These are phyloP conservation scores for Halocynthia roretzi DNA, from an alignment of 23 tunicate species.

Conservation along the genomic window DNA sequence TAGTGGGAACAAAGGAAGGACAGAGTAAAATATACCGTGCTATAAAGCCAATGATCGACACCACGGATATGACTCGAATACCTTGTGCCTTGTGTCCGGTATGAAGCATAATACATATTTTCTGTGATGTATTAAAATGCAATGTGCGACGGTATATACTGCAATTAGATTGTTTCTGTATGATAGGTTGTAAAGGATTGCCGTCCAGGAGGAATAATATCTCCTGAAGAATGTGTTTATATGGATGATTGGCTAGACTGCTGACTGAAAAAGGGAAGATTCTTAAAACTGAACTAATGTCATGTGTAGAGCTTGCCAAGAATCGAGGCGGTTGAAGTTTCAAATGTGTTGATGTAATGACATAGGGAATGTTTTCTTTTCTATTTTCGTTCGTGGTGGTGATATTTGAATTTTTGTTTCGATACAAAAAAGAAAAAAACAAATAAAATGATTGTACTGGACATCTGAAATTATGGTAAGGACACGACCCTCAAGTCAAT, in stretches of 20 bases:
- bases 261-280: conserved; percentile 12
- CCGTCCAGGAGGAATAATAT: conserved; percentile 61
- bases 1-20: conserved; percentile 46
- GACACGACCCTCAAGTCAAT: too few species aligned
- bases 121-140: not conserved
- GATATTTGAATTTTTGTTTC: too few species aligned
- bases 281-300: too few species aligned
- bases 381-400: too few species aligned
- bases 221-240: conserved; percentile 79
- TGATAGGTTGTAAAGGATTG: conserved; percentile 66
- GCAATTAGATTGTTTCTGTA: conserved; percentile 1
- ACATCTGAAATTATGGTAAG: too few species aligned
- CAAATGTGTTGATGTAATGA: too few species aligned
- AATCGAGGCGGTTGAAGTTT: too few species aligned
- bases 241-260: conserved; percentile 75
- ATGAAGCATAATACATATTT: not conserved
- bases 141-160: not conserved
- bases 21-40: conserved; percentile 50
- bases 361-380: too few species aligned
- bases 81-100: conserved; percentile 93
- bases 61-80: conserved; percentile 50
- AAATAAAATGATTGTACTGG: too few species aligned
- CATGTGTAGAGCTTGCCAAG: too few species aligned
- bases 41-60: conserved; percentile 42
- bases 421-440: too few species aligned